Evolutionary conservation across 2,888 invertebrate genomes (phyloP).

Genomic region (Drosophila kambysellisi): DNA sequence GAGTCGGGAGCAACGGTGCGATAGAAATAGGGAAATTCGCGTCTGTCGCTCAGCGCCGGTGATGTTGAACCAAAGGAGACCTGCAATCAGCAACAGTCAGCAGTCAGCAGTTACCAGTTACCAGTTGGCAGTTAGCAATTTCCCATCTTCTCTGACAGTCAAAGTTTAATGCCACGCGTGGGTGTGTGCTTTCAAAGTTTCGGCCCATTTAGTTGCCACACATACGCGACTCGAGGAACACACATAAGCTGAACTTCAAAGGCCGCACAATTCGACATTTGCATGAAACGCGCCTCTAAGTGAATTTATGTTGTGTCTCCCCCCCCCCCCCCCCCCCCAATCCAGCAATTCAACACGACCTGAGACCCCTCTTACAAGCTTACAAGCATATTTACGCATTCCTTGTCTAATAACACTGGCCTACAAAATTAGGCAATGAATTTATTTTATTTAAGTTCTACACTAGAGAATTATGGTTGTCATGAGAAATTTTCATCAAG

Average conservation of each 20-base stretch:
- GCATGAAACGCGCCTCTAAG: conserved; percentile 52
- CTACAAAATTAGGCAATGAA: neutral
- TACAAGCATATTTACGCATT: conserved; percentile 22
- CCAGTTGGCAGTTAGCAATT: neutral
- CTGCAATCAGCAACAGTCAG: conserved; percentile 85
- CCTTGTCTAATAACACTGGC: conserved; percentile 17
- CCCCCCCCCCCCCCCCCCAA: neutral
- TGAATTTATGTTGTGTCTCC: conserved; percentile 45
- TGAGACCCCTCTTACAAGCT: neutral
- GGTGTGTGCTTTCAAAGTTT: conserved; percentile 29
- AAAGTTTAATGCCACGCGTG: conserved; percentile 34
- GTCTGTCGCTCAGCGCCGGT: conserved; percentile 94
- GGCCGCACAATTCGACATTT: conserved; percentile 56
- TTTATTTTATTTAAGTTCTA: neutral
- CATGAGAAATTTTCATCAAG: neutral
- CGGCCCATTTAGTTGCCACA: conserved; percentile 60
- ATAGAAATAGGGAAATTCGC: conserved; percentile 95
- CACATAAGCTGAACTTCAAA: conserved; percentile 63
- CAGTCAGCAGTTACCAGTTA: conserved; percentile 18
- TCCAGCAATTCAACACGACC: neutral
- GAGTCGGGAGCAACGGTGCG: conserved; percentile 96
- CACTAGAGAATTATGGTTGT: neutral
- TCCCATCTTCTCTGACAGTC: conserved; percentile 1
- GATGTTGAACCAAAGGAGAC: conserved; percentile 96
- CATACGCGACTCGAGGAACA: conserved; percentile 24